Percentiles rank a stretch among this genome's conserved stretches.
Conservation (phyloP, 2,888 invertebrate genomes). For the Vanessa cardui region DNA sequence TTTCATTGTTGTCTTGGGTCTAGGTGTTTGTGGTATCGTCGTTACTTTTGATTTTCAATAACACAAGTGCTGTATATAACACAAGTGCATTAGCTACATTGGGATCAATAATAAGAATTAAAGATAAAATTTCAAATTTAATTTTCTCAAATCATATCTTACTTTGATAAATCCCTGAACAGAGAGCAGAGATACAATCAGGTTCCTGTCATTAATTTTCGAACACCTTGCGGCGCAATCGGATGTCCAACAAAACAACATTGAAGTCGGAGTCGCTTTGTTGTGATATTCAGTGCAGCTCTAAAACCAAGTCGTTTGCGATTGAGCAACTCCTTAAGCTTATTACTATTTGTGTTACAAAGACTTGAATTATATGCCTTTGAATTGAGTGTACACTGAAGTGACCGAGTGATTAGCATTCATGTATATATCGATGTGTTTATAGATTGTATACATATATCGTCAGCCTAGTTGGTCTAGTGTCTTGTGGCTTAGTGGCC, state of each 20-base stretch:
- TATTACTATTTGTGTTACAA: constrained; percentile 75
- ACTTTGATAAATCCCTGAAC: no score
- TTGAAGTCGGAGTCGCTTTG: constrained; percentile 26
- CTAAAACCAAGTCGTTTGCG: background rate
- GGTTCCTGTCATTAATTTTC: background rate
- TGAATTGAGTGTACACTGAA: constrained; percentile 4
- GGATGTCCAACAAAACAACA: constrained; percentile 17
- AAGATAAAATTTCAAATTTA: no score
- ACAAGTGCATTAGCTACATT: no score
- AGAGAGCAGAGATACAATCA: background rate
- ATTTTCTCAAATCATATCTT: no score
- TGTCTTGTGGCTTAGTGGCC: no score
- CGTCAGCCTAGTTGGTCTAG: no score
- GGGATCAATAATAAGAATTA: no score
- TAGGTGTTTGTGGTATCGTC: no score
- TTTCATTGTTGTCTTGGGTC: no score
- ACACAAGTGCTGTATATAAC: no score
- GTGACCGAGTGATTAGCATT: background rate
- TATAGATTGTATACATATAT: no score
- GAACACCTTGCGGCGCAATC: background rate
- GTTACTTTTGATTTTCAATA: no score
- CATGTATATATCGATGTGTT: background rate
- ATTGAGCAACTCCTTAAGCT: constrained; percentile 51
- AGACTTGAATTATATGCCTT: constrained; percentile 47
- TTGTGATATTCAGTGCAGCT: constrained; percentile 20